Percentiles rank a stretch among this genome's conserved stretches.
Evolutionary conservation across 2,888 invertebrate genomes (phyloP).

Genomic region (Monochamus alternatus): DNA sequence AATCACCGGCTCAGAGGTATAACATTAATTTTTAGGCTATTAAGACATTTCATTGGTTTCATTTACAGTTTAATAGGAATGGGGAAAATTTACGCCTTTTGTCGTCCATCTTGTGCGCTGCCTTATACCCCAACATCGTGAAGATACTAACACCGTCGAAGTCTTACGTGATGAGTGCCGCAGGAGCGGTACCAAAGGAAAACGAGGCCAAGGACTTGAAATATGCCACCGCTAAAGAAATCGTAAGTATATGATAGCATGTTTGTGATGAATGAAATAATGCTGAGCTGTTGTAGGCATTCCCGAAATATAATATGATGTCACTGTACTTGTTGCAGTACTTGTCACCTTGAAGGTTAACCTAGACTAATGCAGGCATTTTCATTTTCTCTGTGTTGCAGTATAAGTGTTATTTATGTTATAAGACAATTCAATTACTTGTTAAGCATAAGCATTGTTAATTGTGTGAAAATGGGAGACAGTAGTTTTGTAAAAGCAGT

Average conservation of each 20-base stretch:
- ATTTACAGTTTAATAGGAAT: slow-evolving; percentile 80
- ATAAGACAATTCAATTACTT: too few species aligned
- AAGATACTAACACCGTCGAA: slow-evolving; percentile 87
- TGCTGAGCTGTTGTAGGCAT: too few species aligned
- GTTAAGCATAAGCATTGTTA: too few species aligned
- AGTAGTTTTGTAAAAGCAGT: too few species aligned
- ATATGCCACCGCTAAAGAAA: slow-evolving; percentile 84
- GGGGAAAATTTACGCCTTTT: slow-evolving; percentile 83
- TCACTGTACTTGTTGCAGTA: too few species aligned
- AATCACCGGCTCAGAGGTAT: slow-evolving; percentile 60
- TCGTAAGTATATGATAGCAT: slow-evolving; percentile 69
- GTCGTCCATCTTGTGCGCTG: slow-evolving; percentile 90
- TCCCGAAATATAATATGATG: too few species aligned
- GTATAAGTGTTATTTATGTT: too few species aligned
- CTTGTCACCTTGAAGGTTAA: too few species aligned
- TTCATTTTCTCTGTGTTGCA: too few species aligned
- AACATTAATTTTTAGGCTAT: slow-evolving; percentile 10
- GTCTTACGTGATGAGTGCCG: slow-evolving; percentile 81
- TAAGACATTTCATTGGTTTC: slow-evolving; percentile 31
- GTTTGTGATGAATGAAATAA: background rate
- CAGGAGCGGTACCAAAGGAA: slow-evolving; percentile 83
- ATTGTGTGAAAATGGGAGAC: too few species aligned
- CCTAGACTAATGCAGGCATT: too few species aligned
- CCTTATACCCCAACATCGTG: slow-evolving; percentile 93
- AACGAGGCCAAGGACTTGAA: slow-evolving; percentile 81